Percentiles rank a stretch among this genome's conserved stretches.
Conservation (phyloP, 2,797 vertebrate species). For the Pipistrellus pipistrellus region DNA sequence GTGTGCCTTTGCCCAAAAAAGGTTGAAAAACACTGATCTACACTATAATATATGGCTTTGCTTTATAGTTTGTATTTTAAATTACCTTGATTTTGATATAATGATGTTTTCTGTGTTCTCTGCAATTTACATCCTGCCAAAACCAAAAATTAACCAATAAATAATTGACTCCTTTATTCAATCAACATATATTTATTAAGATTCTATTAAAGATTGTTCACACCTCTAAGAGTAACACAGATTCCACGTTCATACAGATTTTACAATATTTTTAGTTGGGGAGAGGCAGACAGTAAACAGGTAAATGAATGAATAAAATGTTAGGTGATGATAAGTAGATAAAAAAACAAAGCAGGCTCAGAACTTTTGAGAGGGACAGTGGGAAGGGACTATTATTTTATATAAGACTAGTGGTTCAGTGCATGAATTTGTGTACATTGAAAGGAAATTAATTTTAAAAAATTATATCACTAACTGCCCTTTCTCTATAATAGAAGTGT, state of each 20-base stretch:
- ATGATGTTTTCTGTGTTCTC: not conserved
- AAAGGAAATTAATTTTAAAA: too few species aligned
- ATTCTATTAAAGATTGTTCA: not conserved
- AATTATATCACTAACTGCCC: too few species aligned
- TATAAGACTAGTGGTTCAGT: not conserved
- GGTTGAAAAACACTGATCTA: too few species aligned
- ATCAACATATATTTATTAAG: not conserved
- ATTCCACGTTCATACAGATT: not conserved
- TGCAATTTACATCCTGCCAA: not conserved
- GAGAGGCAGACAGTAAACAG: not conserved
- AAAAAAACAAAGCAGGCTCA: not conserved
- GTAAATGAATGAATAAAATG: not conserved
- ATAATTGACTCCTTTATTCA: not conserved
- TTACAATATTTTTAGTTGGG: not conserved
- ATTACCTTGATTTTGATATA: not conserved
- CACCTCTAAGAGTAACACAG: not conserved
- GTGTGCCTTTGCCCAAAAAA: too few species aligned
- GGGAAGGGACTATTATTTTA: not conserved
- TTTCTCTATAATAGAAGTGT: too few species aligned
- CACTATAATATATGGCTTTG: not conserved
- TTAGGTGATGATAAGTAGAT: not conserved
- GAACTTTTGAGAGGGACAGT: not conserved
- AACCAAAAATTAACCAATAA: not conserved
- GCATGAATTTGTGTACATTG: too few species aligned
- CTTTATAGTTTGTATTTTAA: conserved; percentile 37